phyloP scores from a whole-genome alignment of 2,888 invertebrate genomes.

The Hemicrepidius hirtus region DNA sequence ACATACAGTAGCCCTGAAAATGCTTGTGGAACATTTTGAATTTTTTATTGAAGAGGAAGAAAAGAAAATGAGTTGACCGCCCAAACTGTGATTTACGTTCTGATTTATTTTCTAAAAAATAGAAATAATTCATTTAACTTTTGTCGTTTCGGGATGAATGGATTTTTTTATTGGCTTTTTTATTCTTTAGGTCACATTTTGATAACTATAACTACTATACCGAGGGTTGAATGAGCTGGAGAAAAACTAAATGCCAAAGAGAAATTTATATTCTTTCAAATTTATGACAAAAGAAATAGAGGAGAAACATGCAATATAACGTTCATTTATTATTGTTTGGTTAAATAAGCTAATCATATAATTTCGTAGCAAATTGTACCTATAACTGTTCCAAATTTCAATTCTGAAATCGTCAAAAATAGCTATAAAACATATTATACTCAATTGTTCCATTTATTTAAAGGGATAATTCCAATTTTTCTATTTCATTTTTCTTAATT shows the following conservation, averaged over 20 bases:
- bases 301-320: too few species aligned
- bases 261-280: too few species aligned
- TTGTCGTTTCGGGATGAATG: slow-evolving; percentile 45
- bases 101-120: slow-evolving; percentile 54
- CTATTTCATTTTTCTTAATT: too few species aligned
- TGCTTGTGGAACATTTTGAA: slow-evolving; percentile 20
- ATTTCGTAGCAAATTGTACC: too few species aligned
- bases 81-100: slow-evolving; percentile 42
- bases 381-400: too few species aligned
- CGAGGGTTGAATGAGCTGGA: neutral
- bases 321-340: neutral
- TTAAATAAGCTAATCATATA: neutral
- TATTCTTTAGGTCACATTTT: slow-evolving; percentile 3
- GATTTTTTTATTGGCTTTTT: slow-evolving; percentile 35
- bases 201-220: neutral
- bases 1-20: slow-evolving; percentile 48
- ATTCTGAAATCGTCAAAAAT: too few species aligned
- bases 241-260: too few species aligned
- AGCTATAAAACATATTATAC: too few species aligned
- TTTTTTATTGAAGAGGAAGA: slow-evolving; percentile 18
- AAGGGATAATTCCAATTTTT: too few species aligned
- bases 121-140: slow-evolving; percentile 56
- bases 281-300: too few species aligned
- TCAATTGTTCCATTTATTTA: too few species aligned
- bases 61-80: slow-evolving; percentile 34